Percentiles rank a stretch among this genome's conserved stretches.
Conservation (phyloP, 2,888 invertebrate species). For the Hymenopus coronatus region DNA sequence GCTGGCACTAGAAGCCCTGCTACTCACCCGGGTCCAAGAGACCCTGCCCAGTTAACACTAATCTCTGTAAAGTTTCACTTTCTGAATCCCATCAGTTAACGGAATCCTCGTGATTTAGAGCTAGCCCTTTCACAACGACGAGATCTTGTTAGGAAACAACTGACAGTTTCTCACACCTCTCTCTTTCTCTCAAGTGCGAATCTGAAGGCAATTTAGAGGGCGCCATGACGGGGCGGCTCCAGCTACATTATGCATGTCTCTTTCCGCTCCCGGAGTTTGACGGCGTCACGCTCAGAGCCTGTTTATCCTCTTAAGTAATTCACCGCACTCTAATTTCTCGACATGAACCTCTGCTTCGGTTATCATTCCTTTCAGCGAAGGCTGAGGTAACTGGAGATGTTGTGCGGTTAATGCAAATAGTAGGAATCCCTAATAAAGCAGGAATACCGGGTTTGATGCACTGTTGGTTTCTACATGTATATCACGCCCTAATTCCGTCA, state of each 20-base stretch:
- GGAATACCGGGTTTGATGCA: too few relatives aligned
- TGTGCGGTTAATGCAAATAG: neutral
- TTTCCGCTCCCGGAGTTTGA: neutral
- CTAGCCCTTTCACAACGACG: neutral
- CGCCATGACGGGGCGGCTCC: neutral
- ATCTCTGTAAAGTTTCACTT: neutral
- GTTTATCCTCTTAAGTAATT: slow-evolving; percentile 4
- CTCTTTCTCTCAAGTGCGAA: neutral
- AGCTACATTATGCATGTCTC: neutral
- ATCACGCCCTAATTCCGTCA: too few relatives aligned
- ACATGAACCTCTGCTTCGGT: neutral
- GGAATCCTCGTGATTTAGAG: neutral
- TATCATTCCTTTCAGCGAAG: neutral
- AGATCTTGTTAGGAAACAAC: neutral
- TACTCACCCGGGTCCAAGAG: too few relatives aligned
- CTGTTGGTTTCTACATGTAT: too few relatives aligned
- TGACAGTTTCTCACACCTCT: neutral
- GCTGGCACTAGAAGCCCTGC: too few relatives aligned
- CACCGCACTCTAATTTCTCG: neutral
- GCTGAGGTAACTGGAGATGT: neutral
- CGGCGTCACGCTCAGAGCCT: neutral
- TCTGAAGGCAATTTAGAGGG: neutral
- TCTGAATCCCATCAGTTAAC: neutral
- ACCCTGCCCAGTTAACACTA: neutral
- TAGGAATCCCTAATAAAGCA: neutral